A percentile compares a stretch with the other conserved stretches of the same genome.
These are phyloP conservation scores for Romanogobio albipinnatus DNA, from an alignment of 2,113 vertebrate genomes.

Conservation along the genomic window DNA sequence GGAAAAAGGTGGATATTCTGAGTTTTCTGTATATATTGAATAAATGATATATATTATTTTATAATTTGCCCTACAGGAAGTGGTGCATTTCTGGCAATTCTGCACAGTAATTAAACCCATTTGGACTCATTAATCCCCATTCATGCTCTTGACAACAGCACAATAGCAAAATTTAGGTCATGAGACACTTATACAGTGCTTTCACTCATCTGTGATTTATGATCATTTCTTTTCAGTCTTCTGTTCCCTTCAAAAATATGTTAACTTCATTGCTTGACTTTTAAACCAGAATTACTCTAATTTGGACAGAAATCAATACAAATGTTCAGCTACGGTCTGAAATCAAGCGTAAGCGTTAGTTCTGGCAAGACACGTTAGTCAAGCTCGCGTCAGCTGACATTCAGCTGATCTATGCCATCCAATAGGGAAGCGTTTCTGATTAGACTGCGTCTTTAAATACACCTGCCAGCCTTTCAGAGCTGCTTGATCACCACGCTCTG, in stretches of 20 bases:
- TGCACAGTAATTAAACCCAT: constrained; percentile 9
- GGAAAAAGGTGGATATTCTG: too few species aligned
- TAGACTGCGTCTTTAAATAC: too few species aligned
- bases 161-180: constrained; percentile 21
- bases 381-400: too few species aligned
- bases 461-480: too few species aligned
- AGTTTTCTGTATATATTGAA: neutral
- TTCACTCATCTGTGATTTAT: constrained; percentile 23
- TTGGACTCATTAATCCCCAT: constrained; percentile 13
- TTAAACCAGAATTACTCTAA: neutral
- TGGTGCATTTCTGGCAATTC: neutral
- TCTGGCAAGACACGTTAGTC: too few species aligned
- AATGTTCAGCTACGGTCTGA: neutral
- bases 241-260: neutral
- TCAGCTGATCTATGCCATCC: too few species aligned
- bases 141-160: neutral
- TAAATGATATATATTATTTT: neutral
- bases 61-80: neutral
- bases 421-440: too few species aligned
- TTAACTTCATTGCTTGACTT: neutral
- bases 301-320: neutral
- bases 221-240: neutral
- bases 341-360: too few species aligned
- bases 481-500: too few species aligned
- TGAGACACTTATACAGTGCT: neutral